Conservation (phyloP, 1,140 invertebrate species). For the Papilio aristodemus region DNA sequence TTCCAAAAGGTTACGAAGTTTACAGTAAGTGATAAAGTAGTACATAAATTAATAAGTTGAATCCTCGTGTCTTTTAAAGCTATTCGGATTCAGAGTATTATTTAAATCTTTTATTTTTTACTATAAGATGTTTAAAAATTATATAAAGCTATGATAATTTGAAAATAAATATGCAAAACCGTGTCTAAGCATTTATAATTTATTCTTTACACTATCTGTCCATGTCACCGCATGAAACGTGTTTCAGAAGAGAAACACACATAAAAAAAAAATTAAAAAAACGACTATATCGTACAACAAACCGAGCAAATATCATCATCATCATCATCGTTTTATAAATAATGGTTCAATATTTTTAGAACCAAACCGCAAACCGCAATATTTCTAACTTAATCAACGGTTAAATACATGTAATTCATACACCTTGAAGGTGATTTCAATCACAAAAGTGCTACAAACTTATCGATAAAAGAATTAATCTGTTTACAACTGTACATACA, state of each 20-base stretch:
- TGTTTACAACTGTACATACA: neutral
- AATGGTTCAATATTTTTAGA: slow-evolving; percentile 16
- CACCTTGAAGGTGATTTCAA: neutral
- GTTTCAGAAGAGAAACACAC: neutral
- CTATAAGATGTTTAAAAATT: neutral
- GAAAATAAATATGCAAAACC: slow-evolving; percentile 4
- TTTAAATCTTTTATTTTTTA: no score
- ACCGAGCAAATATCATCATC: neutral
- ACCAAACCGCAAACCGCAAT: slow-evolving; percentile 26
- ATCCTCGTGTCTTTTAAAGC: no score
- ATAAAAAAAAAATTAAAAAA: no score
- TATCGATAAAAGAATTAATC: neutral
- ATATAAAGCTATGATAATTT: neutral
- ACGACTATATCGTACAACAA: neutral
- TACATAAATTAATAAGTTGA: no score
- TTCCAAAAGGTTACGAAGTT: no score
- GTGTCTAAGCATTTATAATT: neutral
- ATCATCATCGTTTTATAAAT: slow-evolving; percentile 8
- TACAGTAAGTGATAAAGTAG: no score
- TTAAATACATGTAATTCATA: neutral
- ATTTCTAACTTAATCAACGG: neutral
- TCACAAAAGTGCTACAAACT: neutral
- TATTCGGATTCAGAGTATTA: no score
- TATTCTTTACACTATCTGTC: neutral
- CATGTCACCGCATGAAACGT: neutral